Evolutionary conservation across 1,140 invertebrate genomes (phyloP).

Genomic region (Cepaea nemoralis): DNA sequence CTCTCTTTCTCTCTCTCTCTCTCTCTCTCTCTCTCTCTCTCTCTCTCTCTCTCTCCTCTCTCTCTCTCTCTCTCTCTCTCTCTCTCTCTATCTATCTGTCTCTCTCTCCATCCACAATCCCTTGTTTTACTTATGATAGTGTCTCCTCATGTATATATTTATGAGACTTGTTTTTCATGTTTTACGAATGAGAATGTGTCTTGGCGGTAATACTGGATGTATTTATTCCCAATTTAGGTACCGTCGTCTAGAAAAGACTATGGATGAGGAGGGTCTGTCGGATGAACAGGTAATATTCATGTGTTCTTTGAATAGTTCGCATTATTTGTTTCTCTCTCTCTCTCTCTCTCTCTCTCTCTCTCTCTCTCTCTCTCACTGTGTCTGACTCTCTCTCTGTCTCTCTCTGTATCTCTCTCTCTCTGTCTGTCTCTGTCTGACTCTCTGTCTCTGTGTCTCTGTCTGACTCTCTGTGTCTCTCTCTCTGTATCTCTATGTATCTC

Average conservation of each 20-base stretch:
- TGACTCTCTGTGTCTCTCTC: neutral
- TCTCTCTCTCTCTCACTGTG: neutral
- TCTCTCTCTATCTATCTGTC: too few species aligned
- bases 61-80: too few species aligned
- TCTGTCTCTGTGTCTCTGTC: neutral
- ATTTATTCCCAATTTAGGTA: constrained; percentile 75
- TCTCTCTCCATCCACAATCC: too few species aligned
- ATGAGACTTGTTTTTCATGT: neutral
- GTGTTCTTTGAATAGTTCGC: too few species aligned
- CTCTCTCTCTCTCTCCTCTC: too few species aligned
- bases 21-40: too few species aligned
- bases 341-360: neutral
- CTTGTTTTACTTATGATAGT: neutral
- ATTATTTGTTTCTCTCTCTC: neutral
- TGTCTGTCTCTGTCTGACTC: neutral
- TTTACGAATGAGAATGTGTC: neutral
- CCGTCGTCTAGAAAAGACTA: constrained; percentile 91
- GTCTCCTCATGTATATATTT: constrained; percentile 50
- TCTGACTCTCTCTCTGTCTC: neutral
- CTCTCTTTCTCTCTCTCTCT: too few species aligned
- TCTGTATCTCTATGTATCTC: too few species aligned
- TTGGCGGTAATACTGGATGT: too few species aligned
- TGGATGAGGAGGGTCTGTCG: constrained; percentile 87
- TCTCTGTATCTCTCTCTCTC: too few species aligned
- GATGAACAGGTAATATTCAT: constrained; percentile 71